Base-by-base conservation (phyloP, 2,113 vertebrate genomes). In the Aepyceros melampus region DNA sequence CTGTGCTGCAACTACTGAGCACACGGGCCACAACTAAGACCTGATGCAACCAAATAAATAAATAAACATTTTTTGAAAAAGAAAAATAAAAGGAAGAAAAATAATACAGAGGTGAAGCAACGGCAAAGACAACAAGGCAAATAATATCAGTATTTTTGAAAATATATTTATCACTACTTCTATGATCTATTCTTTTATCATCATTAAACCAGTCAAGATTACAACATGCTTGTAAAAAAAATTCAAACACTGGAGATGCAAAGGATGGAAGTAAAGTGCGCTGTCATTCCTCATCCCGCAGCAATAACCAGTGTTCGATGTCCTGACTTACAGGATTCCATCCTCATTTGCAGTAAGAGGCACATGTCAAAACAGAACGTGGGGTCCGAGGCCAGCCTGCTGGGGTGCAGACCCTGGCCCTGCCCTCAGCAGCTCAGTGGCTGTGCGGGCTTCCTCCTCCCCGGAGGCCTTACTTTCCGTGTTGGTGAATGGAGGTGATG, bases 371-470 rank as follows among this genome's bases (percentile, higher is more conserved):
- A 43, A 76, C 36, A 43, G 36, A 76, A 40, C 5, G 3, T 2
- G 11, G 40, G 81, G 88, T 36, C 53, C 3, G 23, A 71, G 53
- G 27, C 43, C 43, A 25, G 53, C 81, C 86, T 12, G 62, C 13
- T 21, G 89, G 60, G 40, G 56, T 21, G 3, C 51, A 14, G 43
- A 71, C 67, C 31, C 89, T 2, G 11, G 85, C 45, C 33, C 82
- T 33, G 13, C 79, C 40, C 76, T 79, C 2, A 1, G 58, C 1
- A 11, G 45, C 51, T 15, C 55, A 40, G 55, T 3, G 31, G n/a
- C 55, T 0, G 2, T 8, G 6, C 2, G 3, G 16, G 58, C 14
- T 8, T 19, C 45, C 36, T 27, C 33, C 0, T 19, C 58, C 45
- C 58, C 7, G 7, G 2, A 5, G 17, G 79, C 85, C 67, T 89